A percentile compares a stretch with the other conserved stretches of the same genome.
These are phyloP conservation scores for Ypsolopha sequella DNA, from an alignment of 2,888 invertebrate species.

Conservation along the genomic window DNA sequence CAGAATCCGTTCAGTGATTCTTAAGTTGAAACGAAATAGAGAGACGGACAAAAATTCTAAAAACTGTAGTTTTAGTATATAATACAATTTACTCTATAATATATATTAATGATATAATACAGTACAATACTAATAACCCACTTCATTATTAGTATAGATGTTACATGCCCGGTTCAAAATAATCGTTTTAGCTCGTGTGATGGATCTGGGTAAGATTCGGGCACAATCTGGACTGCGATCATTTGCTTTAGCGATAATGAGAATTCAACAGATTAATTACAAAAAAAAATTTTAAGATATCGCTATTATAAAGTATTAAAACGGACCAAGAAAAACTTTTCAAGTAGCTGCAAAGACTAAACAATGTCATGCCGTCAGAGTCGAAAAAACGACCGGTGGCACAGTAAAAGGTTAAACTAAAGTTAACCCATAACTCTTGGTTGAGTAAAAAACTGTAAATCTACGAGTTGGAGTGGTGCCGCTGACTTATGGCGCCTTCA, in stretches of 20 bases:
- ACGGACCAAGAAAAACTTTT: neutral
- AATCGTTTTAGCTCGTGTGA: no score
- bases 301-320: neutral
- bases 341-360: neutral
- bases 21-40: no score
- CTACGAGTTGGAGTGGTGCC: conserved; percentile 17
- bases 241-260: no score
- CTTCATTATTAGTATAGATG: no score
- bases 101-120: no score
- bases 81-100: no score
- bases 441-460: conserved; percentile 36
- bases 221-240: neutral
- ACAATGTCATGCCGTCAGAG: neutral
- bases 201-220: no score
- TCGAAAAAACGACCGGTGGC: neutral
- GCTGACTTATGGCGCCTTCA: conserved; percentile 29
- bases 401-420: conserved; percentile 3
- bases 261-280: neutral
- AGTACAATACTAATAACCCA: no score
- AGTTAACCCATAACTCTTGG: conserved; percentile 26
- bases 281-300: neutral
- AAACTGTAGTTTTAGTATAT: no score
- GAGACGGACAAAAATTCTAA: no score
- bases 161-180: no score
- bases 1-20: no score